Evolutionary conservation across 30 jellyfish, hydroid and myxozoan species (phyloP).

Genomic region (Haliclystus octoradiatus): DNA sequence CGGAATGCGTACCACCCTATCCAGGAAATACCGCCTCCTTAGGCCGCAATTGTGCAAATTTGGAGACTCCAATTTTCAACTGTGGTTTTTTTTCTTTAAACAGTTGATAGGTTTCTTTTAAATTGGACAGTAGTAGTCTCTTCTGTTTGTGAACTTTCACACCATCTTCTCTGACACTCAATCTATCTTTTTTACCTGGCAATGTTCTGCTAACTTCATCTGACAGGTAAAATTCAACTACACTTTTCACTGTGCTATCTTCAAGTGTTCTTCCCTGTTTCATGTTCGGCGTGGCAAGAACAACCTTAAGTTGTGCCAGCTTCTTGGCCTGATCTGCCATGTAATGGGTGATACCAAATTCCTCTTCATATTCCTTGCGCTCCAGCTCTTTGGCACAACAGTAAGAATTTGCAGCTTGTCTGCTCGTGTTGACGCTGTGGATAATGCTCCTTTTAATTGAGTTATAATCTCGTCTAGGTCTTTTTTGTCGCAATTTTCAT

Average conservation of each 20-base stretch:
- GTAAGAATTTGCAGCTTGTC: background rate
- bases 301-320: constrained; percentile 17
- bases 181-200: constrained; percentile 39
- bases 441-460: too few relatives aligned
- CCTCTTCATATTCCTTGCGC: constrained; percentile 1
- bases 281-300: constrained; percentile 35
- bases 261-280: constrained; percentile 21
- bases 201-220: constrained; percentile 27
- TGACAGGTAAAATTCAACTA: background rate
- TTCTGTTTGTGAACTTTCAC: constrained; percentile 1
- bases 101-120: constrained; percentile 11
- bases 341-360: background rate
- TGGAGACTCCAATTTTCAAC: constrained; percentile 18
- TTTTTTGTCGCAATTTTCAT: too few relatives aligned
- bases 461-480: too few relatives aligned
- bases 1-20: constrained; percentile 28
- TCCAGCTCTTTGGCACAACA: constrained; percentile 7
- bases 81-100: constrained; percentile 6
- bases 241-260: constrained; percentile 10
- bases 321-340: constrained; percentile 33
- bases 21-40: constrained; percentile 36
- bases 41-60: constrained; percentile 31
- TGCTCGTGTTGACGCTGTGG: too few relatives aligned
- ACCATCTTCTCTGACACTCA: constrained; percentile 12
- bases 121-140: constrained; percentile 14